Evolutionary conservation across 2,113 vertebrate genomes (phyloP).

Genomic region (Australoheros scitulus): DNA sequence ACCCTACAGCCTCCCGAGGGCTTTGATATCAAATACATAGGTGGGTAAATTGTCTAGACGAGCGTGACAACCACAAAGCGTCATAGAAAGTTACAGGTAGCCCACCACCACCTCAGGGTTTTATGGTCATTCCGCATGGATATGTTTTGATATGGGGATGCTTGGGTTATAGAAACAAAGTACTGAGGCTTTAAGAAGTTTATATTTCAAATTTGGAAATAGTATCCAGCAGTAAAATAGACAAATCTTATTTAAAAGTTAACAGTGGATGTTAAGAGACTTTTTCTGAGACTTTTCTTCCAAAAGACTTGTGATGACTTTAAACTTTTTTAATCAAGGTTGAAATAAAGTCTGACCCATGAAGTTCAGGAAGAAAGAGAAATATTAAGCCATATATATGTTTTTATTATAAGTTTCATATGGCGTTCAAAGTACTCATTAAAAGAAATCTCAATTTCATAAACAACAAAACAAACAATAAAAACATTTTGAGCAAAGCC

Average conservation of each 20-base stretch:
- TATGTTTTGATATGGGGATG: background rate
- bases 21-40: constrained; percentile 90
- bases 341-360: background rate
- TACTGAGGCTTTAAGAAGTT: background rate
- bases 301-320: background rate
- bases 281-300: background rate
- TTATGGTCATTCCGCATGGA: background rate
- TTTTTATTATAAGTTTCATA: background rate
- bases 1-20: constrained; percentile 88
- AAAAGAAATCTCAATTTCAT: background rate
- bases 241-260: background rate
- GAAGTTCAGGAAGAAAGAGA: background rate
- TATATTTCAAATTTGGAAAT: background rate
- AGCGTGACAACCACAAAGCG: background rate
- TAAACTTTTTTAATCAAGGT: too few species aligned
- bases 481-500: background rate
- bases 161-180: background rate
- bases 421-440: background rate
- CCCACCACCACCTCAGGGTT: background rate
- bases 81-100: background rate
- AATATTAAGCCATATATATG: background rate
- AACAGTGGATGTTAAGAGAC: background rate
- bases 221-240: background rate
- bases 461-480: background rate
- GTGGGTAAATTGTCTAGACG: constrained; percentile 71